phyloP scores from a whole-genome alignment of 2,113 vertebrate genomes.

The Ciconia stormi region DNA sequence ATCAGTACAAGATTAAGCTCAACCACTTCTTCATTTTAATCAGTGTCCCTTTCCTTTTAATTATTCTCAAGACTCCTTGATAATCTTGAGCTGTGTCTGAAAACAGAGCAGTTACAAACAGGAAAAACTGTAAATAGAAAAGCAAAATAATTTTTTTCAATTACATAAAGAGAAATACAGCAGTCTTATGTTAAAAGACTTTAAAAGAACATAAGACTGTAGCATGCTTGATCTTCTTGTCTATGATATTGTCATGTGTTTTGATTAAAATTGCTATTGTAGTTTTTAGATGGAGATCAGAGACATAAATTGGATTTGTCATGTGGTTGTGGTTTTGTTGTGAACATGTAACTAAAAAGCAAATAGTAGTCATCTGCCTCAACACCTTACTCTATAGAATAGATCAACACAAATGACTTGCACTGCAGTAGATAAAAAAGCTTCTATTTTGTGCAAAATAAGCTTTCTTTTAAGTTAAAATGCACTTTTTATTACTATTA shows the following conservation, averaged over 20 bases:
- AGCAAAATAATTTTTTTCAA: neutral
- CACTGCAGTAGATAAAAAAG: neutral
- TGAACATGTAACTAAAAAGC: neutral
- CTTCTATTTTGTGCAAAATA: neutral
- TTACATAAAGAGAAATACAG: neutral
- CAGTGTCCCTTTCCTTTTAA: neutral
- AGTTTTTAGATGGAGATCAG: neutral
- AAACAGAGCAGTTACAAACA: neutral
- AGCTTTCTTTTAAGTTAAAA: neutral
- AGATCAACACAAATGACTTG: neutral
- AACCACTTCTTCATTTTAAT: neutral
- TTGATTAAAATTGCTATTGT: neutral
- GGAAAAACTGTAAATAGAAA: neutral
- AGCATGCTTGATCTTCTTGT: neutral
- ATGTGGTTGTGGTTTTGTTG: neutral
- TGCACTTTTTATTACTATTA: neutral
- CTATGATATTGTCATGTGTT: neutral
- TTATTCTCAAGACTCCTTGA: neutral
- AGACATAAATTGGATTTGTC: neutral
- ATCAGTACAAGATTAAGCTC: neutral
- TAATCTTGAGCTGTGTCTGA: neutral
- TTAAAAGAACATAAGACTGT: neutral
- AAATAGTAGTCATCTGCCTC: neutral
- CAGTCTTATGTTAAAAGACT: neutral
- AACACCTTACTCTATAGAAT: neutral